Evolutionary conservation across 2,113 vertebrate species (phyloP), one percentile per base, ranked within the genome.

Genomic region (Desmodus rotundus): DNA sequence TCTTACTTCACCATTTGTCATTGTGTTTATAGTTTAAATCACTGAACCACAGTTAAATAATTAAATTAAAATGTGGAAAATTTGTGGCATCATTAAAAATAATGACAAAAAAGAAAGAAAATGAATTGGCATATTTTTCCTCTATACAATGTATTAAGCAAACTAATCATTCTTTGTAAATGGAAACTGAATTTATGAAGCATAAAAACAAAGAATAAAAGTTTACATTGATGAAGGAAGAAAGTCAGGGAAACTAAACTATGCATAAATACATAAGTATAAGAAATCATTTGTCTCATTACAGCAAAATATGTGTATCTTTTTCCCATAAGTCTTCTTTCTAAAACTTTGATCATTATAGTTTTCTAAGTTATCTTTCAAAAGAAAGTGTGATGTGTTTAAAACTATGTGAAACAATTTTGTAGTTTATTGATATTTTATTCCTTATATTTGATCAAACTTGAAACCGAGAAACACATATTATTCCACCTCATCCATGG

Each of bases 41-140:
- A 78, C 7, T 87, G 54, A 97, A 82, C 74, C 24, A 77, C 14
- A 89, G 24, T 89, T 85, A 96, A 97, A 94, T 91, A 67, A 82
- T n/a, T 96, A 28, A 13, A 38, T 56, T 96, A 67, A 47, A 97
- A 97, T 78, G 65, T 72, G 24, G 8, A 94, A 5, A 80, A 38
- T 56, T 36, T 92, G 45, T 94, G 58, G 45, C n/a, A 86, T 31
- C 45, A 85, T 61, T 87, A 83, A 97, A 98, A 93, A 31, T 80
- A 92, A 84, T 91, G 41, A 16, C 16, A 93, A 97, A 65, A 91
- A 82, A 96, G 96, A 12, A 83, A 80, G 72, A 24, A 93, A 91
- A 88, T 61, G 2, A 89, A 70, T 65, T 72, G 19, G 0, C 2
- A 3, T 84, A 47, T 85, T 90, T 78, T 43, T 52, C 10, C 36